phyloP scores from a whole-genome alignment of 2,113 vertebrate genomes.

The Quiscalus mexicanus region DNA sequence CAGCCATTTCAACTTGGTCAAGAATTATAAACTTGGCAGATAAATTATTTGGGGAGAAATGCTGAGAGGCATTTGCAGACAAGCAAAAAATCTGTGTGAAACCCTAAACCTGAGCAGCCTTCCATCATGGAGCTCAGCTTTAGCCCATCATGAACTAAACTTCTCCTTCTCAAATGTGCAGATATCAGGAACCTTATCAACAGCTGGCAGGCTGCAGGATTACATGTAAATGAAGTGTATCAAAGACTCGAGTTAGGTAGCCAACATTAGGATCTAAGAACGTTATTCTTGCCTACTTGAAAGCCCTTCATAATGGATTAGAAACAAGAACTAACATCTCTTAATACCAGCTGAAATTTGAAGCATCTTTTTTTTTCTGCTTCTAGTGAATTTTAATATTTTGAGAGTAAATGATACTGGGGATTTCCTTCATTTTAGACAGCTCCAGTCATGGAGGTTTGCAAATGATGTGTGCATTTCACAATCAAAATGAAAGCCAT shows the following conservation, averaged over 20 bases:
- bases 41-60: constrained; percentile 6
- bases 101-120: constrained; percentile 56
- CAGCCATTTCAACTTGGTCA: not conserved
- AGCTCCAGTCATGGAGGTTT: not conserved
- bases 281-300: constrained; percentile 43
- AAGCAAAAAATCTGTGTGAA: constrained; percentile 45
- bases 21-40: not conserved
- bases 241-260: constrained; percentile 59
- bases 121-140: constrained; percentile 31
- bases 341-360: constrained; percentile 45
- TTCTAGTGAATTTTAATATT: constrained; percentile 51
- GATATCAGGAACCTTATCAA: constrained; percentile 73
- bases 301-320: constrained; percentile 71
- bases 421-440: constrained; percentile 62
- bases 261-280: constrained; percentile 41
- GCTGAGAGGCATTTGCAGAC: not conserved
- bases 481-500: constrained; percentile 31
- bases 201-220: constrained; percentile 71
- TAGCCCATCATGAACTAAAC: not conserved
- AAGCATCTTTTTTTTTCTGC: not conserved
- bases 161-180: not conserved
- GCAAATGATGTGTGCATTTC: not conserved
- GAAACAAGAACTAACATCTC: constrained; percentile 65
- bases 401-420: not conserved
- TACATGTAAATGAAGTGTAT: constrained; percentile 73